Base-by-base conservation (phyloP, 2,888 invertebrate genomes). In the Polia nebulosa region DNA sequence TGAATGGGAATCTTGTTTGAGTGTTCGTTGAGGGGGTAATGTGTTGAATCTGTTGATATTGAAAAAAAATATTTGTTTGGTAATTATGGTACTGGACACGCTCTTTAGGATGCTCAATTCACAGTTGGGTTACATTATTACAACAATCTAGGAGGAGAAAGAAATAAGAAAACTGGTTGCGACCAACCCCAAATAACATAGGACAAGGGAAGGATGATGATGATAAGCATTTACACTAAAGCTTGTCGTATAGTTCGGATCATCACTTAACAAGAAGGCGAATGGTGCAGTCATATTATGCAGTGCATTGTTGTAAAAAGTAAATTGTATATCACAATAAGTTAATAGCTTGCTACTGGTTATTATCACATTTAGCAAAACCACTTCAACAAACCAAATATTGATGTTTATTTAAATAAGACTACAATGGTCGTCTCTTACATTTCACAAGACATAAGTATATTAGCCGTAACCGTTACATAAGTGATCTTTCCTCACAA, bases 401-500 rank as follows among this genome's bases (percentile, higher is more conserved):
- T 60, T 52, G 44, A 49, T 65, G 41, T 63, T 51, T 45, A 20
- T 39, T 49, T 47, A 32, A 53, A 60, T 13, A 36, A 57, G 44
- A 49, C 51, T 61, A 53, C 53, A 70, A 55, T 58, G 47, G 47
- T 66, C 25, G 56, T 65, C 55, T 61, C 45, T 59, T 32, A 44
- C 22, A 59, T 81, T 81, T 76, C 76, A 72, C 66, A 72, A 79
- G 32, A 8, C 49, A 55, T 57, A 78, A 53, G 52, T 64, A 64
- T 72, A 62, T 67, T 71, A 65, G 60, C 49, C 49, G 45, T 71
- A 65, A 58, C 49, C 49, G 45, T 80, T 82, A 81, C 65, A 70
- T 82, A 79, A 82, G 68, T 55, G 56, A 49, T 80, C 34, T 81
- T 82, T 83, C 75, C 69, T 67, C 73, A 82, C 56, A 52, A 32